Conservation (phyloP, 1,140 invertebrate species). For the Halotydeus destructor region DNA sequence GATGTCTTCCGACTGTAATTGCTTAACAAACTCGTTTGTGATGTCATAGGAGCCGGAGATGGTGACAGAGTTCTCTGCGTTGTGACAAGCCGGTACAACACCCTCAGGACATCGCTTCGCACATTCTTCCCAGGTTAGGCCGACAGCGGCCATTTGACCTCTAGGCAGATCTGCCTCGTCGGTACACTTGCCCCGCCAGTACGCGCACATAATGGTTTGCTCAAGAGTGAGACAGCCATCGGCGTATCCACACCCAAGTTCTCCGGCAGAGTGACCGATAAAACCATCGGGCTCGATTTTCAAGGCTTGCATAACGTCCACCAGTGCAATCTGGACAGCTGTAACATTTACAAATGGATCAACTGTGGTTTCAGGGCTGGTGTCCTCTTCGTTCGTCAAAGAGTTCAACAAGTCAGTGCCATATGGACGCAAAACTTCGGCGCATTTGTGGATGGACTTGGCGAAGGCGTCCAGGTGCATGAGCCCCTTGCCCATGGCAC, state of each 20-base stretch:
- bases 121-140: conserved; percentile 69
- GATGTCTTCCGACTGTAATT: conserved; percentile 50
- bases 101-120: conserved; percentile 45
- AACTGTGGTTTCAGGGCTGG: conserved; percentile 59
- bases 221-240: conserved; percentile 80
- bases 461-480: conserved; percentile 56
- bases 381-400: conserved; percentile 47
- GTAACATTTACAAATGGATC: too few relatives aligned
- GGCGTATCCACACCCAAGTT: conserved; percentile 86
- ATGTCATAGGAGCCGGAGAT: conserved; percentile 60
- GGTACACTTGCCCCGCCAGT: conserved; percentile 70
- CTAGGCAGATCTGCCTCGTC: conserved; percentile 45
- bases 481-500: conserved; percentile 66
- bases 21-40: conserved; percentile 46
- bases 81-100: conserved; percentile 73
- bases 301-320: conserved; percentile 54
- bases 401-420: conserved; percentile 59
- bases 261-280: conserved; percentile 83
- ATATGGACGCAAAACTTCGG: conserved; percentile 46
- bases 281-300: conserved; percentile 74
- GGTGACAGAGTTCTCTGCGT: conserved; percentile 71
- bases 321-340: conserved; percentile 76
- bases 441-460: conserved; percentile 46
- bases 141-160: conserved; percentile 24
- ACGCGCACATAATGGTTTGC: conserved; percentile 75